Evolutionary conservation across 2,797 vertebrate genomes (phyloP).

Genomic region (Paratrypauchen microcephalus): DNA sequence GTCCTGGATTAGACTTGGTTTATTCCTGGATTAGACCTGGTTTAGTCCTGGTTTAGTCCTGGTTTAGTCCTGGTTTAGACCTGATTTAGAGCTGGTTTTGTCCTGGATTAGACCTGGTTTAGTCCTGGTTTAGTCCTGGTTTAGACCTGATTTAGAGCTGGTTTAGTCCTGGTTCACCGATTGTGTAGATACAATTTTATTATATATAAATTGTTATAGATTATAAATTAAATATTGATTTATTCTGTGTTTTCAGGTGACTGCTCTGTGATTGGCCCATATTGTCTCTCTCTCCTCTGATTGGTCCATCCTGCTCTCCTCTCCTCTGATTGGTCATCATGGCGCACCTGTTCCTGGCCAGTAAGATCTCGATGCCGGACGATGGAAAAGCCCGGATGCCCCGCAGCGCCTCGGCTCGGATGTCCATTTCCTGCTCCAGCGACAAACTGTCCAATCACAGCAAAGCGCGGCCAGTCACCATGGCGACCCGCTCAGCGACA

Average conservation of each 20-base stretch:
- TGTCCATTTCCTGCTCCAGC: background rate
- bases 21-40: too few relatives aligned
- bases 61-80: too few relatives aligned
- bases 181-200: too few relatives aligned
- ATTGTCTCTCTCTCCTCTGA: constrained; percentile 19
- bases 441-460: constrained; percentile 75
- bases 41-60: too few relatives aligned
- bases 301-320: constrained; percentile 19
- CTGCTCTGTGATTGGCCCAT: constrained; percentile 38
- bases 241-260: constrained; percentile 27
- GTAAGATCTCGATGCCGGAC: constrained; percentile 75
- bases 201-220: too few relatives aligned
- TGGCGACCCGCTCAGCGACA: constrained; percentile 34
- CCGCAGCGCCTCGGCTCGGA: constrained; percentile 30
- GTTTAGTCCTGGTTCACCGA: background rate
- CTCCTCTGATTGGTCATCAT: constrained; percentile 40
- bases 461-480: constrained; percentile 55
- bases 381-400: constrained; percentile 74
- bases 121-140: too few relatives aligned
- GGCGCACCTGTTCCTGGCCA: constrained; percentile 56
- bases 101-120: too few relatives aligned
- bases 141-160: background rate
- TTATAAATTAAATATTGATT: too few relatives aligned
- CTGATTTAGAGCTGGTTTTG: too few relatives aligned
- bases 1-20: too few relatives aligned